Conservation (phyloP, 1,140 invertebrate species). For the Eueides isabella region DNA sequence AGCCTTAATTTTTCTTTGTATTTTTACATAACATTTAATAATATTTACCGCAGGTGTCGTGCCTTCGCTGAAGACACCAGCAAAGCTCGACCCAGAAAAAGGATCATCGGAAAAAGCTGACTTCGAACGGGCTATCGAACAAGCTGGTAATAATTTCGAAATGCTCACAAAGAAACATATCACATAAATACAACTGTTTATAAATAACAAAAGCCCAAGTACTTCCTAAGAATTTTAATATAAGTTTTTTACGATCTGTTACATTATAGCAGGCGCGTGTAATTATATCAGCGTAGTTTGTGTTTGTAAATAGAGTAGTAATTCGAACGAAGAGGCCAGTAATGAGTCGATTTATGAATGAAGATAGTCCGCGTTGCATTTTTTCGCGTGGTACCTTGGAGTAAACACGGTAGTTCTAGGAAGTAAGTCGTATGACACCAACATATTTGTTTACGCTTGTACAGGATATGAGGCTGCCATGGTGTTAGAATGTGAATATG, state of each 20-base stretch:
- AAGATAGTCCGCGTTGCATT: conserved; percentile 54
- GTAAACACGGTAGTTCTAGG: conserved; percentile 62
- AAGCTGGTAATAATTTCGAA: conserved; percentile 83
- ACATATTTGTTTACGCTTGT: conserved; percentile 46
- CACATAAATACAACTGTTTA: neutral
- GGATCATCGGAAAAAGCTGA: conserved; percentile 87
- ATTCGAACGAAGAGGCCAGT: conserved; percentile 43
- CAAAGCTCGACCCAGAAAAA: conserved; percentile 80
- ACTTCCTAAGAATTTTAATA: neutral
- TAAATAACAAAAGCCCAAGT: neutral
- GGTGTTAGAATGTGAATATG: conserved; percentile 27
- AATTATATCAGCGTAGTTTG: conserved; percentile 35
- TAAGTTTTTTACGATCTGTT: neutral
- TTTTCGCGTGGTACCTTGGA: conserved; percentile 35
- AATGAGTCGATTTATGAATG: conserved; percentile 64
- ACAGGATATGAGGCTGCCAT: conserved; percentile 41
- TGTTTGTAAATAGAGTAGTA: conserved; percentile 51
- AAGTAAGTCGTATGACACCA: conserved; percentile 49
- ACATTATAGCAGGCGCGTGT: conserved; percentile 33
- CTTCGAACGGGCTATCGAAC: conserved; percentile 92
- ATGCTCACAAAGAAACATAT: neutral
- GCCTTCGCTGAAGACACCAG: conserved; percentile 67
- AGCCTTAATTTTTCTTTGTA: neutral
- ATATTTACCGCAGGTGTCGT: conserved; percentile 57
- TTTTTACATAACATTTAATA: neutral